Conservation (phyloP, 2,888 invertebrate species). For the Lordiphosa fenestrarum region DNA sequence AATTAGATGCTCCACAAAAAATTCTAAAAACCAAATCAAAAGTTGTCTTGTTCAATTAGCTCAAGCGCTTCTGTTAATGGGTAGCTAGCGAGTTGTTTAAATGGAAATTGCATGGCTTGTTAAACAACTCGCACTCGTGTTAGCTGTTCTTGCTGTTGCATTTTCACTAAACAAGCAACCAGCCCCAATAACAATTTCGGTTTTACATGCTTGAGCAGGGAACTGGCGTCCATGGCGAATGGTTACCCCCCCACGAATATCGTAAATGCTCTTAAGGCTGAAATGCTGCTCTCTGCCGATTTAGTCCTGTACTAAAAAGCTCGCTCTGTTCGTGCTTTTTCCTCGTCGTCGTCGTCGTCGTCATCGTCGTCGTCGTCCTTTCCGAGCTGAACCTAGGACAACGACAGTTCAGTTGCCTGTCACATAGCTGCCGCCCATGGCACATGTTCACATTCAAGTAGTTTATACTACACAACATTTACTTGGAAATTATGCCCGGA, state of each 20-base stretch:
- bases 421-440: constrained; percentile 10
- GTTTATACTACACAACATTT: constrained; percentile 23
- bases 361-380: constrained; percentile 4
- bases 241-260: constrained; percentile 33
- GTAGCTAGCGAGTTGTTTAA: constrained; percentile 29
- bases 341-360: constrained; percentile 5
- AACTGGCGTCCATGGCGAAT: constrained; percentile 15
- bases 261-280: constrained; percentile 46
- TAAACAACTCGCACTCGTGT: constrained; percentile 54
- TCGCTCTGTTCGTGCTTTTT: constrained; percentile 13
- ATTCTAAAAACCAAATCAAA: constrained; percentile 6
- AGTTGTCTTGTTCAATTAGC: constrained; percentile 60
- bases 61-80: constrained; percentile 40
- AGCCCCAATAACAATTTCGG: constrained; percentile 67
- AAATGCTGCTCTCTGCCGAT: constrained; percentile 33
- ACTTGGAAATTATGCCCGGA: constrained; percentile 46
- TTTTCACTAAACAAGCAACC: constrained; percentile 63
- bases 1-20: constrained; percentile 41
- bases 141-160: constrained; percentile 36
- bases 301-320: constrained; percentile 63
- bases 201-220: constrained; percentile 46
- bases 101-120: constrained; percentile 59
- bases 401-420: constrained; percentile 48
- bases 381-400: constrained; percentile 32
- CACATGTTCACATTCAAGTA: constrained; percentile 6